These are phyloP conservation scores for Monopis laevigella DNA, from an alignment of 2,888 invertebrate genomes.

Conservation along the genomic window DNA sequence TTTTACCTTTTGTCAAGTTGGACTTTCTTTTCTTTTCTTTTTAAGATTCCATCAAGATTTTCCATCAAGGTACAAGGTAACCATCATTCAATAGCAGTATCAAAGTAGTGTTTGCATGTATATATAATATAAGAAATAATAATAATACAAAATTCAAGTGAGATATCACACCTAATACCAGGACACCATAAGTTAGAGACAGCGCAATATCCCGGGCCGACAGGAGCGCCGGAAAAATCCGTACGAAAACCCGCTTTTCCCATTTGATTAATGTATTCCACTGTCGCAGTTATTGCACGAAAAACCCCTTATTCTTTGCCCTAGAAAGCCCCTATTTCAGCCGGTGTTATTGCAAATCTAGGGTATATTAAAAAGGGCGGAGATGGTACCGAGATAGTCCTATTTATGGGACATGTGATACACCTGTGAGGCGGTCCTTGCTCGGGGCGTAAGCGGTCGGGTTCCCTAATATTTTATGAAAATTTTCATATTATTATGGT, in stretches of 20 bases:
- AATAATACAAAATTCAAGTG: constrained; percentile 2
- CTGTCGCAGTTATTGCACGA: constrained; percentile 54
- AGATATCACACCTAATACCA: constrained; percentile 34
- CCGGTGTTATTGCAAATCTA: constrained; percentile 57
- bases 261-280: constrained; percentile 61
- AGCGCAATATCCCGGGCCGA: constrained; percentile 43
- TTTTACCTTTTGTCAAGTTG: no score
- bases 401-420: constrained; percentile 44
- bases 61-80: no score
- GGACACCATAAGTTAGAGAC: constrained; percentile 46
- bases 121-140: constrained; percentile 3
- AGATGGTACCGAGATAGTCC: constrained; percentile 23
- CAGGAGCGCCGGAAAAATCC: constrained; percentile 31
- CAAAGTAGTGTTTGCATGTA: no score
- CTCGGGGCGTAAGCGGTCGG: not conserved
- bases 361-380: constrained; percentile 60
- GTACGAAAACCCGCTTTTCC: constrained; percentile 27
- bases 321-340: constrained; percentile 40
- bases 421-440: constrained; percentile 32
- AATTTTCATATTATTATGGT: no score
- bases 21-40: no score
- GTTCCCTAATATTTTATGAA: not conserved
- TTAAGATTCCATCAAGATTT: no score
- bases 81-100: no score
- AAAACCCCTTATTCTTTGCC: constrained; percentile 35